Evolutionary conservation across 2,888 invertebrate genomes (phyloP), one percentile per base, ranked within the genome.

Genomic region (Apodemia mormo): DNA sequence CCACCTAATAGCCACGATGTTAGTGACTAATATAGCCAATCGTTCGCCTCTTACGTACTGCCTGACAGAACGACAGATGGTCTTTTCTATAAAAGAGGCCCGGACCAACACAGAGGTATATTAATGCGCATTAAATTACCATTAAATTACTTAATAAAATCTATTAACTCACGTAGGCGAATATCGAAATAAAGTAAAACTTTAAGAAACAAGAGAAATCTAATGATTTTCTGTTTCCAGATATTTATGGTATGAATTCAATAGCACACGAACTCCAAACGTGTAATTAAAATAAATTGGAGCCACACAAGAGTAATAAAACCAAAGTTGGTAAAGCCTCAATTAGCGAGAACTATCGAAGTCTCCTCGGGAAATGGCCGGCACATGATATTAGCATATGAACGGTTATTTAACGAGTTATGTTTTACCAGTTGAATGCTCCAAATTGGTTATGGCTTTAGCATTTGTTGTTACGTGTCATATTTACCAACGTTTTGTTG

Each of bases 281-380:
- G 52, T 66, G 68, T 74, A 71, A 74, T 73, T 74, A 72, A 74
- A 72, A 73, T 73, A 73, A 74, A 74, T 72, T 67, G 73, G 70
- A 61, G 45, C 58, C 40, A 12, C 43, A 43, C 45, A 70, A 65
- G 14, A 45, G 61, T 66, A 69, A 73, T 74, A 74, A 69, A 73
- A 67, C 64, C 70, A 64, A 66, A 67, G 69, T 69, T 70, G 68
- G 69, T 64, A 65, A 54, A 69, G 65, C 68, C 68, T 70, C 75
- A 76, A 75, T 76, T 76, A 76, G 72, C 70, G 65, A 71, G 22
- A 64, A 64, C 61, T 64, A 64, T 64, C 61, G 61, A 64, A 37
- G 30, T 64, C 61, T 54, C 52, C 2, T 54, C 61, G 33, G 14
- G 33, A n/a, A 64, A 37, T 33, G 61, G 37, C 37, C 33, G 61